Evolutionary conservation across 2,797 vertebrate genomes (phyloP).

Genomic region (Kryptopterus vitreolus): DNA sequence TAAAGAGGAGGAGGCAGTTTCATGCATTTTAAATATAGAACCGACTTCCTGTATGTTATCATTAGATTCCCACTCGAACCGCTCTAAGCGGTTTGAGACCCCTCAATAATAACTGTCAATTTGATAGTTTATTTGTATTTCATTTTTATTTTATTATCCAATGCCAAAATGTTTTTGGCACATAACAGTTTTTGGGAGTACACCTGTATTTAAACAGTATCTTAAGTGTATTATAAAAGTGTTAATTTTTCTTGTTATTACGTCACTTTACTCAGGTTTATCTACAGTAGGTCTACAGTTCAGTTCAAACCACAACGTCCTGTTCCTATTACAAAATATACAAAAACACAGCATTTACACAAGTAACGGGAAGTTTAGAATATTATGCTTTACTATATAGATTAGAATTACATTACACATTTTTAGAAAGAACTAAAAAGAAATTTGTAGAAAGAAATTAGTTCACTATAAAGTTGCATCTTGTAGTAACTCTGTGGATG

Average conservation of each 20-base stretch:
- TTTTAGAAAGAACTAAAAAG: too few relatives aligned
- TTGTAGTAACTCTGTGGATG: conserved; percentile 19
- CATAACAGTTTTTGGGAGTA: neutral
- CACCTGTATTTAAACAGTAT: too few relatives aligned
- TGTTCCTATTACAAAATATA: conserved; percentile 18
- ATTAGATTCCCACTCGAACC: neutral
- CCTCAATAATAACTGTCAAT: neutral
- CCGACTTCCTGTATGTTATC: conserved; percentile 25
- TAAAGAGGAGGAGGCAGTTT: neutral
- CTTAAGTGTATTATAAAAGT: neutral
- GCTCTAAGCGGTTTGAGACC: neutral
- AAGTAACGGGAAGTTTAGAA: neutral
- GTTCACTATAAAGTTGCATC: conserved; percentile 27
- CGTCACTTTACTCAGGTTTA: neutral
- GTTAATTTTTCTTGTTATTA: neutral
- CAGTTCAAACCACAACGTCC: conserved; percentile 12
- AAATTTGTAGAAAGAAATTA: neutral
- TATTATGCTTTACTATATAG: neutral
- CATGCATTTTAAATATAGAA: conserved; percentile 17
- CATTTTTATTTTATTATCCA: neutral
- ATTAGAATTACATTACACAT: neutral
- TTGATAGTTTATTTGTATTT: neutral
- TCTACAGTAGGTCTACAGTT: conserved; percentile 1
- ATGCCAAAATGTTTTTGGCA: neutral
- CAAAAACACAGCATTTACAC: neutral